Percentiles rank a stretch among this genome's conserved stretches.
Conservation (phyloP, 2,797 vertebrate species). For the Melanotaenia parkinsoni region DNA sequence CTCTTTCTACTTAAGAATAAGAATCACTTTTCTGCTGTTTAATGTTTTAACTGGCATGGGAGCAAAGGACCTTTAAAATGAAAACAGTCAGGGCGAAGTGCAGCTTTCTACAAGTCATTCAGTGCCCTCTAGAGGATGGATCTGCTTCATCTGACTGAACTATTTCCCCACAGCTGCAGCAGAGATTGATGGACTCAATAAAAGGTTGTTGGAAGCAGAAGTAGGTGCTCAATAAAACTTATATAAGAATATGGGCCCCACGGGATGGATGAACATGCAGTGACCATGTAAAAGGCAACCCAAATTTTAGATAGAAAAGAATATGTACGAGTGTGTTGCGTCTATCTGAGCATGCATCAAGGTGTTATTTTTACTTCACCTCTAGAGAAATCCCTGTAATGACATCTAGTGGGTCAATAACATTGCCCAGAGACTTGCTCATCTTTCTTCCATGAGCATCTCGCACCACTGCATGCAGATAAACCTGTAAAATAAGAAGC, state of each 20-base stretch:
- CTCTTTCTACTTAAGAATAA: slow-evolving; percentile 17
- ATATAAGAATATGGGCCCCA: slow-evolving; percentile 54
- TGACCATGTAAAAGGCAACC: slow-evolving; percentile 44
- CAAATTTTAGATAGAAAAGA: slow-evolving; percentile 30
- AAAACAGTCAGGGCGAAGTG: slow-evolving; percentile 17
- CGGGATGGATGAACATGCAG: slow-evolving; percentile 30
- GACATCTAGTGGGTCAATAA: slow-evolving; percentile 93
- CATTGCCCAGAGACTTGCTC: slow-evolving; percentile 96
- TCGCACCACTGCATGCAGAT: slow-evolving; percentile 92
- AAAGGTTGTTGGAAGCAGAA: slow-evolving; percentile 65
- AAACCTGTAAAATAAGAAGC: slow-evolving; percentile 82
- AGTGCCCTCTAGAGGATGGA: slow-evolving; percentile 74
- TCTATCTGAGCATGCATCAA: slow-evolving; percentile 35
- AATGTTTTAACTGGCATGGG: slow-evolving; percentile 17
- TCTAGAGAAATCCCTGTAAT: slow-evolving; percentile 90
- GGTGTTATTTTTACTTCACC: slow-evolving; percentile 72
- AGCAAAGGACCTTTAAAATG: slow-evolving; percentile 12
- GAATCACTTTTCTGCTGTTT: background rate
- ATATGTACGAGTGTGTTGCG: slow-evolving; percentile 1
- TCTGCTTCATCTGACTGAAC: slow-evolving; percentile 32
- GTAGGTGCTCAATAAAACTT: slow-evolving; percentile 67
- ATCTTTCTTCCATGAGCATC: slow-evolving; percentile 94
- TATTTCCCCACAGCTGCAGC: slow-evolving; percentile 19
- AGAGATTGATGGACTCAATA: slow-evolving; percentile 77
- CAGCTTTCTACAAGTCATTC: slow-evolving; percentile 54